Evolutionary conservation across 2,797 vertebrate genomes (phyloP), one percentile per base, ranked within the genome.

Genomic region (Microctenopoma stevenorrisi): DNA sequence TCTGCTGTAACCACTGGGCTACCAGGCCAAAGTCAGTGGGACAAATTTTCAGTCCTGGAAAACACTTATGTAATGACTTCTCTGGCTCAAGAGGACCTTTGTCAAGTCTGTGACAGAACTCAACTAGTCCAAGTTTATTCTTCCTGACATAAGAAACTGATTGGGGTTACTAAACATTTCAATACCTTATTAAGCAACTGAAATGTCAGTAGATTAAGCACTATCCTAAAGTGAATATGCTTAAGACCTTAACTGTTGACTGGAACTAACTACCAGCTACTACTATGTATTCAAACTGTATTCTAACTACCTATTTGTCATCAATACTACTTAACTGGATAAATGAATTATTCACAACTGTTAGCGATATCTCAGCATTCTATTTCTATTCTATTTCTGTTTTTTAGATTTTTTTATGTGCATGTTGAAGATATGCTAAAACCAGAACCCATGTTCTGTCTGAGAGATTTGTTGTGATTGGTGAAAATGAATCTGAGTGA

Each of bases 401-500:
- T 42, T 42, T 13, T 42, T 13, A 42, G 2, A 14, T 13, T 13
- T 42, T 14, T 4, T 13, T 42, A 42, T 44, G 42, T 7, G 15
- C 15, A 44, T 3, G 7, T 44, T 1, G 42, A 44, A 44, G 11
- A 16, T 47, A 16, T 4, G 8, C 18, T 22, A 9, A 47, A 47
- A 47, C 9, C 3, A 1, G 11, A 47, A 18, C 9, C 18, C n/a
- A 68, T 51, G 73, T 40, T 46, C 28, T 14, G 26, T 53, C 10
- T 4, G 26, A 59, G 54, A 67, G 40, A 50, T 70, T 46, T 71
- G 43, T 46, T 74, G 43, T 81, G 62, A 77, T 57, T 61, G 44
- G 44, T 44, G 13, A 43, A 68, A 25, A 72, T 50, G 51, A 66
- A 78, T 82, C 74, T 52, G 70, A 69, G 54, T 55, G 65, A 78